A percentile compares a stretch with the other conserved stretches of the same genome.
phyloP scores from a whole-genome alignment of 2,888 invertebrate species.

The Oscheius onirici region DNA sequence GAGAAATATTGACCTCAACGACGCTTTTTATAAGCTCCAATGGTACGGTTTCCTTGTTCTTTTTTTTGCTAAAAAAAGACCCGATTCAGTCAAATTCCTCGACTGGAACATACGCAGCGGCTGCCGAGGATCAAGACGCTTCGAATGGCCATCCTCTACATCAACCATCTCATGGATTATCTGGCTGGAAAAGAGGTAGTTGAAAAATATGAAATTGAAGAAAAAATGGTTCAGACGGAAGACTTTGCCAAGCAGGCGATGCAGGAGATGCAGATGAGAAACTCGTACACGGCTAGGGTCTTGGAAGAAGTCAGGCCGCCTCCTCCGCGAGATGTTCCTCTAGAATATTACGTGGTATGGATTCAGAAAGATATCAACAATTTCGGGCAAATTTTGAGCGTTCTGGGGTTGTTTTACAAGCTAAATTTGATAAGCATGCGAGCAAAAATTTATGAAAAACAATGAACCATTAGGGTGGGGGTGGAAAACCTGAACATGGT shows the following conservation, averaged over 20 bases:
- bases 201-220: no score
- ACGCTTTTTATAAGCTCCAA: constrained; percentile 10
- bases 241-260: neutral
- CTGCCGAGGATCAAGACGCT: constrained; percentile 47
- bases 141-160: constrained; percentile 42
- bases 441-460: no score
- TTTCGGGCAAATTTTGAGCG: no score
- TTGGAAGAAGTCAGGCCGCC: neutral
- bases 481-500: no score
- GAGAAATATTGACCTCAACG: constrained; percentile 20
- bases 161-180: constrained; percentile 33
- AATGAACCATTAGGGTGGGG: no score
- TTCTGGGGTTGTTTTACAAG: no score
- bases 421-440: no score
- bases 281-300: constrained; percentile 9
- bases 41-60: neutral
- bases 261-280: constrained; percentile 6
- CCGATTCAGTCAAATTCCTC: constrained; percentile 9
- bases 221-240: neutral
- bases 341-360: no score
- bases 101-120: neutral
- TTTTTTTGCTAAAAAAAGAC: no score
- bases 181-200: constrained; percentile 26
- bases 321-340: no score
- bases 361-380: no score